A percentile compares a stretch with the other conserved stretches of the same genome.
Conservation (phyloP, 2,113 vertebrate species). For the Myotis brandtii region DNA sequence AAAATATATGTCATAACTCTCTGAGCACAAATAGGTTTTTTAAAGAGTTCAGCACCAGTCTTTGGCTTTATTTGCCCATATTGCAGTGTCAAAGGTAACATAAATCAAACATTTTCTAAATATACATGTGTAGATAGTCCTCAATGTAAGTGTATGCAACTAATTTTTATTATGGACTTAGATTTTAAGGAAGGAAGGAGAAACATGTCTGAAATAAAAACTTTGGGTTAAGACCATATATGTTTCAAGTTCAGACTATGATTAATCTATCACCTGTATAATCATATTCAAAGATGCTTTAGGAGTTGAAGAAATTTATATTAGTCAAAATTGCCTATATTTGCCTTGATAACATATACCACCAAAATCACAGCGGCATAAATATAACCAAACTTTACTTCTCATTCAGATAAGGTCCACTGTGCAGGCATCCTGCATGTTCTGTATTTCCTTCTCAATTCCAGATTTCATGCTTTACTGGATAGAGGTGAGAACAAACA, state of each 20-base stretch:
- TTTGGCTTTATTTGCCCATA: slow-evolving; percentile 34
- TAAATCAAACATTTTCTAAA: slow-evolving; percentile 49
- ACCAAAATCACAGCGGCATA: background rate
- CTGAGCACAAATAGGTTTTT: slow-evolving; percentile 47
- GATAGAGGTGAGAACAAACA: background rate
- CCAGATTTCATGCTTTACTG: background rate
- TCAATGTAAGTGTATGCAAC: background rate
- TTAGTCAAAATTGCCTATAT: background rate
- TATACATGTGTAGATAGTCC: background rate
- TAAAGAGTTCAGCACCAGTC: slow-evolving; percentile 32
- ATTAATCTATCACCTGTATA: background rate
- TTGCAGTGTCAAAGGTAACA: slow-evolving; percentile 21
- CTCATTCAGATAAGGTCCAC: background rate
- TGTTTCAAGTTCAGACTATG: background rate
- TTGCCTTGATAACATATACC: background rate
- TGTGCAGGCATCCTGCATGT: background rate
- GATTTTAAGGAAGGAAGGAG: background rate
- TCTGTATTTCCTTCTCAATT: background rate
- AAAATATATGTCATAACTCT: slow-evolving; percentile 61
- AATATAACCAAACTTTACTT: background rate
- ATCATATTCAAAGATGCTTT: background rate
- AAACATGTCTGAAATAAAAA: slow-evolving; percentile 10
- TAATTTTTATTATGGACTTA: background rate
- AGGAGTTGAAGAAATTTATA: background rate
- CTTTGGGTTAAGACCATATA: background rate